Evolutionary conservation across 1,140 invertebrate species (phyloP), one percentile per base, ranked within the genome.

Genomic region (Araneus ventricosus): DNA sequence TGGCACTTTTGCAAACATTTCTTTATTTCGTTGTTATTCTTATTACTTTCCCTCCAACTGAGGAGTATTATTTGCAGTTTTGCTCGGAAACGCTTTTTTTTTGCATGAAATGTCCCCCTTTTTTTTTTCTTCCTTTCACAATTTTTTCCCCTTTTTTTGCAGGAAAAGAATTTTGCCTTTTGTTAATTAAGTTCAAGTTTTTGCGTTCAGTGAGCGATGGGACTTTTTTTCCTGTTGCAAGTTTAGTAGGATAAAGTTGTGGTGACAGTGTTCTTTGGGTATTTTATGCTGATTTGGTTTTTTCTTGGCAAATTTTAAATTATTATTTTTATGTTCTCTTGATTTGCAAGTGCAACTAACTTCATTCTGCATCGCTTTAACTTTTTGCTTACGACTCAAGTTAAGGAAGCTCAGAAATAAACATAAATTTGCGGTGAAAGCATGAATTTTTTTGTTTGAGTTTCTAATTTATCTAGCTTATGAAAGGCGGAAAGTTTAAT

Each of bases 161-260:
- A 7, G 27, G 27, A 75, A 34, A 75, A 75, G 70, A 75, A 75
- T 75, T 75, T 37, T 30, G 70, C 70, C 34, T 75, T 75, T 20
- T 34, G 30, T 75, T 75, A 75, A 75, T 75, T 75, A 75, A 75
- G 70, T 75, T 75, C 70, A 75, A 75, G 70, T 75, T 37, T 75
- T 34, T 70, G 17, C 30, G 4, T 20, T 75, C 70, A 37, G 34
- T 75, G 34, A 75, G 70, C 34, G 20, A 20, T 75, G 30, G 37
- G 70, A 34, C 30, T 75, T 75, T 75, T 75, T 75, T 67, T 27
- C 27, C 17, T 75, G 30, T 22, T 75, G 34, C 34, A 17, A 34
- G 30, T 22, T 75, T 34, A 34, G 34, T 17, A 20, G 30, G 14
- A 75, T 75, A 75, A 75, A 75, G 27, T 37, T 75, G 70, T 20